These are phyloP conservation scores for Chondrosia reniformis DNA, from an alignment of 37 sponge, comb jelly and placozoan species.

Conservation along the genomic window DNA sequence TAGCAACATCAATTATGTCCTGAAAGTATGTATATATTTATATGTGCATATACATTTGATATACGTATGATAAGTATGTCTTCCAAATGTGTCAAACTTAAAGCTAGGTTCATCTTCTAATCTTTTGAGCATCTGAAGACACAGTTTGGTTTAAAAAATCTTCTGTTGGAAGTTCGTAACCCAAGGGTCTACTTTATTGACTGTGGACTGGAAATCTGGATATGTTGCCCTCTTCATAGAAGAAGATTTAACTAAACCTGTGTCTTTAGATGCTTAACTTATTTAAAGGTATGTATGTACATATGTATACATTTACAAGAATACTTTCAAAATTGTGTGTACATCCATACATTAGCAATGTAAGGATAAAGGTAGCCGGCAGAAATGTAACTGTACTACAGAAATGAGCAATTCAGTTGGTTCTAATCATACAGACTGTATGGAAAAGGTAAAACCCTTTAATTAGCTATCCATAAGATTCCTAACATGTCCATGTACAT, in stretches of 20 bases:
- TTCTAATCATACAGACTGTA: conserved; percentile 6
- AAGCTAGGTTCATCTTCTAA: no score
- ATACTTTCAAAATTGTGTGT: no score
- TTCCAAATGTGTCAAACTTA: neutral
- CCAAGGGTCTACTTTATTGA: no score
- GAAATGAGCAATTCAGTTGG: neutral
- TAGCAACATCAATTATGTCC: neutral
- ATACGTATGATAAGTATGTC: neutral
- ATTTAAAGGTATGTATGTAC: neutral
- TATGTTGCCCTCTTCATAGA: no score
- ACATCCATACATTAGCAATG: neutral
- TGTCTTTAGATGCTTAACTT: no score
- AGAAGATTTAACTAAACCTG: no score
- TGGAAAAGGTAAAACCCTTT: neutral
- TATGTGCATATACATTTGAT: neutral
- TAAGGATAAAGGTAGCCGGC: neutral
- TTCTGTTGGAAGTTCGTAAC: no score
- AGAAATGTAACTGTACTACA: neutral
- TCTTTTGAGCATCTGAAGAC: no score
- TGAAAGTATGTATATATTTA: conserved; percentile 11
- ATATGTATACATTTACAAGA: neutral
- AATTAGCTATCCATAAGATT: no score
- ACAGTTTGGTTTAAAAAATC: no score
- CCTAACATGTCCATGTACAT: no score
- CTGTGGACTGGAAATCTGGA: no score